These are phyloP conservation scores for Neotoma lepida DNA, from an alignment of 2,113 vertebrate genomes.

Conservation along the genomic window DNA sequence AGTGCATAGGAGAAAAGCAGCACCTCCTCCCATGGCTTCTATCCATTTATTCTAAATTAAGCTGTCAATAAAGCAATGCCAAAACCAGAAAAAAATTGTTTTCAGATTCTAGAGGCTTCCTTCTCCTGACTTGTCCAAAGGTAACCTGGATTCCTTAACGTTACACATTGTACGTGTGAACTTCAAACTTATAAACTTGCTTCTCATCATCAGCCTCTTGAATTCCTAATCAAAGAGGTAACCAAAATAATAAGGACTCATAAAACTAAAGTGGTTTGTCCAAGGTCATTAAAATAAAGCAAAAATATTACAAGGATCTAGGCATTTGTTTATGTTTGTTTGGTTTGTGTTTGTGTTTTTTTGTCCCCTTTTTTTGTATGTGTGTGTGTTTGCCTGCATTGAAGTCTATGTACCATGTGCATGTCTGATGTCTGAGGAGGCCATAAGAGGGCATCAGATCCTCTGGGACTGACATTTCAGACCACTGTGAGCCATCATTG, in stretches of 20 bases:
- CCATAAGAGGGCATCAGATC: neutral
- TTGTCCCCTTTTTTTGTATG: too few species aligned
- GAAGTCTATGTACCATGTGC: neutral
- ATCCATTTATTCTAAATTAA: neutral
- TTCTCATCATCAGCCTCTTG: neutral
- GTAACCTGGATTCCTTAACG: neutral
- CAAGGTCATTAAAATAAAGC: conserved; percentile 39
- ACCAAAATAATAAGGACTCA: neutral
- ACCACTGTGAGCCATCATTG: neutral
- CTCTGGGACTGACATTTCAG: neutral
- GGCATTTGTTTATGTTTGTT: neutral
- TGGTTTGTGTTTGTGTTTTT: neutral
- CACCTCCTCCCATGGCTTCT: neutral
- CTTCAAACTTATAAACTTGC: neutral
- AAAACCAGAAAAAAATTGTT: conserved; percentile 19
- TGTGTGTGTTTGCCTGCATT: neutral
- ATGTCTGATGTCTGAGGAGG: neutral
- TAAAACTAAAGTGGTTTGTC: conserved; percentile 4
- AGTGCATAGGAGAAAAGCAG: neutral
- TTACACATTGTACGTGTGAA: neutral
- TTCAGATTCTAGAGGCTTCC: conserved; percentile 5
- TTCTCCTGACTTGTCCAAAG: neutral
- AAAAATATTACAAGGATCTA: conserved; percentile 37
- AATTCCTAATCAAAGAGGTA: neutral
- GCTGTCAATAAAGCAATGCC: neutral